Evolutionary conservation across 2,113 vertebrate genomes (phyloP).

Genomic region (Rynchops niger): DNA sequence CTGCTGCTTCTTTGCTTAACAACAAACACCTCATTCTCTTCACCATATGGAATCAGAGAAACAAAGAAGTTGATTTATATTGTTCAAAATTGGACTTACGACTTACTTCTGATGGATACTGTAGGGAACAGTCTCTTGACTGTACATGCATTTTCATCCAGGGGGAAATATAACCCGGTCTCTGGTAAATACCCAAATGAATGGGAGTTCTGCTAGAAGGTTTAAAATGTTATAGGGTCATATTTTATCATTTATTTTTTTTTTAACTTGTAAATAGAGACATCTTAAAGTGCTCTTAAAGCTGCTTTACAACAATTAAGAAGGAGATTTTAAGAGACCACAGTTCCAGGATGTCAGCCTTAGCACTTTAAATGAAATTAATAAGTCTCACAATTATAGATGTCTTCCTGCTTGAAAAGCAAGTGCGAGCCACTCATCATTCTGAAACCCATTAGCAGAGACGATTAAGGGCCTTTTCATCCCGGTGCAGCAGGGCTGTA

Average conservation of each 20-base stretch:
- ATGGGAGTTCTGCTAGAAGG: background rate
- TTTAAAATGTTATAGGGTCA: background rate
- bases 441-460: constrained; percentile 28
- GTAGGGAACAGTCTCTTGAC: background rate
- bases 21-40: background rate
- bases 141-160: background rate
- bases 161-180: background rate
- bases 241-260: background rate
- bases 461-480: background rate
- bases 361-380: constrained; percentile 9
- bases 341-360: constrained; percentile 31
- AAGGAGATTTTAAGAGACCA: constrained; percentile 22
- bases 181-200: background rate
- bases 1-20: background rate
- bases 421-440: constrained; percentile 2
- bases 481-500: accelerated
- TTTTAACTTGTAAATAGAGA: background rate
- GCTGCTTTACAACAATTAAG: constrained; percentile 18
- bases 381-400: constrained; percentile 12
- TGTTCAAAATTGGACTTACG: background rate
- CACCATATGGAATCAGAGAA: background rate
- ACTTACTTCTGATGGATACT: background rate
- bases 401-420: constrained; percentile 16
- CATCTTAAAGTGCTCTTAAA: constrained; percentile 24
- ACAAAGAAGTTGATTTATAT: background rate